These are phyloP conservation scores for Malurus elegans DNA, from an alignment of 2,113 vertebrate species.

Conservation along the genomic window DNA sequence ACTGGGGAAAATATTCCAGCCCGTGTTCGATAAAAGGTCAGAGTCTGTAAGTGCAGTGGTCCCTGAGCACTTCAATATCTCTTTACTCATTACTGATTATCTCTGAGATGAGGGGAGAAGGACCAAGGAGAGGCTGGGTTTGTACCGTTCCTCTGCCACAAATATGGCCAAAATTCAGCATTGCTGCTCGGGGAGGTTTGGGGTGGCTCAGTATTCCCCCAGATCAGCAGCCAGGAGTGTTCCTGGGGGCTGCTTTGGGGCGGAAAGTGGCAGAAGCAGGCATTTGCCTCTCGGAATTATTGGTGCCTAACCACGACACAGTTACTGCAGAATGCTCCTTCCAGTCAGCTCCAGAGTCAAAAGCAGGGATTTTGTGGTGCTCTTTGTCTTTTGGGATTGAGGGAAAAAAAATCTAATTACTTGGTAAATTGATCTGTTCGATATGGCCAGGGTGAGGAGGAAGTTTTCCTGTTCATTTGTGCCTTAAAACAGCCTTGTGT, in stretches of 20 bases:
- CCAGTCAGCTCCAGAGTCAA: neutral
- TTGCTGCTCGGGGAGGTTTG: neutral
- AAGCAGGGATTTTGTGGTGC: neutral
- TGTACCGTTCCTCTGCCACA: neutral
- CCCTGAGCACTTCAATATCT: neutral
- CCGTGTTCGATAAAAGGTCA: neutral
- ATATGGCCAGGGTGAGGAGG: neutral
- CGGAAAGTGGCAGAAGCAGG: neutral
- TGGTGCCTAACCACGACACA: too few relatives aligned
- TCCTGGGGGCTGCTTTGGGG: neutral
- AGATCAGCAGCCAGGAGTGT: neutral
- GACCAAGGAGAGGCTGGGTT: neutral
- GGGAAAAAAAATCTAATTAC: neutral
- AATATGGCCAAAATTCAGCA: accelerated
- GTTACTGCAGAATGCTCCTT: neutral
- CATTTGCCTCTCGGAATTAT: neutral
- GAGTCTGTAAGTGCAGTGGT: neutral
- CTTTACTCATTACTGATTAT: neutral
- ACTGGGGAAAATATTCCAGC: neutral
- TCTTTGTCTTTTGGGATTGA: constrained; percentile 13
- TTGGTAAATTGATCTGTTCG: neutral
- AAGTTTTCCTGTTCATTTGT: neutral
- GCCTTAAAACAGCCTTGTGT: neutral
- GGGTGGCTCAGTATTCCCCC: neutral
- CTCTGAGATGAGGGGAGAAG: neutral